Conservation (phyloP, 2,888 invertebrate species). For the Octonoba sinensis region DNA sequence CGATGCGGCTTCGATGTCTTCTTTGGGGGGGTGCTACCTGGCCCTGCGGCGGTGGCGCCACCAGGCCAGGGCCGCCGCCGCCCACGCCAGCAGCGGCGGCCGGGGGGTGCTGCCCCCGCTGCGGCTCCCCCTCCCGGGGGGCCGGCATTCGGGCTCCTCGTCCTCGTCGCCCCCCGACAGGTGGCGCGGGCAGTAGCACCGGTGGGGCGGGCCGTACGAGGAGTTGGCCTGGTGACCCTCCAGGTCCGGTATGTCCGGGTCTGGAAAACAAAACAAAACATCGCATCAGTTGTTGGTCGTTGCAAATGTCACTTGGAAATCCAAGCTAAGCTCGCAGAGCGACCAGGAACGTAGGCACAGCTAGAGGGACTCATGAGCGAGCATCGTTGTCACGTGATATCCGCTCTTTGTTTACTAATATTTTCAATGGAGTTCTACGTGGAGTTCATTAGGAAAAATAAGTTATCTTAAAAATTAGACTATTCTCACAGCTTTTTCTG, state of each 20-base stretch:
- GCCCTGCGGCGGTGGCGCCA: conserved; percentile 25
- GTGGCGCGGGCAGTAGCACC: conserved; percentile 60
- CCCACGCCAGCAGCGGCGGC: conserved; percentile 22
- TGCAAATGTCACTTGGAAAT: no score
- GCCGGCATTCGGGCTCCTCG: conserved; percentile 44
- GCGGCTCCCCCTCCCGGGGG: conserved; percentile 44
- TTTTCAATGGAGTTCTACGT: no score
- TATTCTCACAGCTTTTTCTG: no score
- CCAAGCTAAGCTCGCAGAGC: no score
- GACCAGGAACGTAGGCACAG: no score
- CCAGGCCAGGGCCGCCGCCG: conserved; percentile 26
- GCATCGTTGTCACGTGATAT: no score
- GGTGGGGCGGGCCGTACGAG: conserved; percentile 50
- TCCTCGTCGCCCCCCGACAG: conserved; percentile 23
- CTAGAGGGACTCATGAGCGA: no score
- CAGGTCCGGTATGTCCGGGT: conserved; percentile 61
- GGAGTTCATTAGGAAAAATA: no score
- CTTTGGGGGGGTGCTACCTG: conserved; percentile 58
- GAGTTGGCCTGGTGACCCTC: conserved; percentile 37
- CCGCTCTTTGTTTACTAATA: no score
- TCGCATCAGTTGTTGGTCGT: no score
- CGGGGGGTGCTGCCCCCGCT: conserved; percentile 17
- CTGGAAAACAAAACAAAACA: conserved; percentile 13
- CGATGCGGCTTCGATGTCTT: conserved; percentile 62
- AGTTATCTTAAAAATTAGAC: no score